Conservation (phyloP, 2,888 invertebrate genomes). For the Scaptomyza reducta region DNA sequence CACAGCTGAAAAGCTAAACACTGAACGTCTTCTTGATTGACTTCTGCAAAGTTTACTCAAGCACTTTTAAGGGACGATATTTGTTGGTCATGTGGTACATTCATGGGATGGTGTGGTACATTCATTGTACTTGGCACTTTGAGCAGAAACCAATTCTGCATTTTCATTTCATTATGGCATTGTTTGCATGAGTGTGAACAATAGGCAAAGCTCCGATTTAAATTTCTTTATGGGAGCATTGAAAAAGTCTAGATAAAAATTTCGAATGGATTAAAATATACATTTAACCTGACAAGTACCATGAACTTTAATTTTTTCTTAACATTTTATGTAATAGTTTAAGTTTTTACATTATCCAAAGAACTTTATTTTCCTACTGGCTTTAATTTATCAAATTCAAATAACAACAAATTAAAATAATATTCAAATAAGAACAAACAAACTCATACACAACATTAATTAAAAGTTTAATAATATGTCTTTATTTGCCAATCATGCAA, state of each 20-base stretch:
- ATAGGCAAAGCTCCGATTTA: not conserved
- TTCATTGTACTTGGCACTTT: conserved; percentile 14
- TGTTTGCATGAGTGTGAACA: conserved; percentile 6
- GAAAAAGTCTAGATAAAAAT: too few species aligned
- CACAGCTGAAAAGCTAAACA: conserved; percentile 25
- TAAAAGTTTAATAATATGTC: not conserved
- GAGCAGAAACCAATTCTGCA: conserved; percentile 28
- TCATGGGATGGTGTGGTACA: not conserved
- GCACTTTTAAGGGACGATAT: conserved; percentile 51
- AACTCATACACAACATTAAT: not conserved
- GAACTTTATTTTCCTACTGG: too few species aligned
- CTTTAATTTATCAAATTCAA: too few species aligned
- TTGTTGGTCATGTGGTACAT: conserved; percentile 27
- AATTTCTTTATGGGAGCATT: too few species aligned
- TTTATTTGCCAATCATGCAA: not conserved
- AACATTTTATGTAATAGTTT: too few species aligned
- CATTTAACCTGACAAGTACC: too few species aligned
- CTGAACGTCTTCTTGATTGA: conserved; percentile 53
- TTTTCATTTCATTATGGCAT: conserved; percentile 35
- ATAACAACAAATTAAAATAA: not conserved
- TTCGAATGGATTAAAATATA: too few species aligned
- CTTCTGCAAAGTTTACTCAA: conserved; percentile 50
- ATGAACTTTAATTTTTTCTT: too few species aligned
- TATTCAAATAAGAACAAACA: not conserved
- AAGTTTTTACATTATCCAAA: too few species aligned